Percentiles rank a stretch among this genome's conserved stretches.
Conservation (phyloP, 2,797 vertebrate species). For the Rhynchonycteris naso region DNA sequence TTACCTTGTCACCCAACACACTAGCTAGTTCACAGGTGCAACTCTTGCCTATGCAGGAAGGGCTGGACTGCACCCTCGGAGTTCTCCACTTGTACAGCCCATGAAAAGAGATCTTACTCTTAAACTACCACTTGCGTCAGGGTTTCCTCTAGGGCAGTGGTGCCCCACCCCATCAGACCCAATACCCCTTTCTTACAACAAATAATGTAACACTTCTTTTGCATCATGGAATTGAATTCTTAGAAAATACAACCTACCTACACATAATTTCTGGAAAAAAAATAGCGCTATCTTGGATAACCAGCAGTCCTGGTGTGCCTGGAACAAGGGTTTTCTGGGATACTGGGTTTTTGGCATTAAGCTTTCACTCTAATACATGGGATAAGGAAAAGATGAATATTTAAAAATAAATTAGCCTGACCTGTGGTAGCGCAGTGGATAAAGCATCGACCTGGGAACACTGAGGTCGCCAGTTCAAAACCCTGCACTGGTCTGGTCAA, state of each 20-base stretch:
- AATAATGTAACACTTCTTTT: background rate
- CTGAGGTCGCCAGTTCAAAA: too few relatives aligned
- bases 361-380: background rate
- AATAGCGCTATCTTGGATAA: background rate
- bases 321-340: background rate
- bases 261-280: background rate
- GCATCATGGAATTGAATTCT: slow-evolving; percentile 18
- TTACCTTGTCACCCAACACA: background rate
- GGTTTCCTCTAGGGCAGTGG: background rate
- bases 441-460: too few relatives aligned
- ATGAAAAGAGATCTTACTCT: slow-evolving; percentile 18
- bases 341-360: background rate
- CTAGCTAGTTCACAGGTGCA: background rate
- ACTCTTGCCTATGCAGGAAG: background rate
- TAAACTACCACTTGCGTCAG: background rate
- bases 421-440: too few relatives aligned
- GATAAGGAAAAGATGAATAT: background rate
- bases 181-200: background rate
- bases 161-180: background rate
- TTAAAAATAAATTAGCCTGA: slow-evolving; percentile 31
- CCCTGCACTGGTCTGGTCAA: too few relatives aligned
- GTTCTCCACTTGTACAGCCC: background rate
- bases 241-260: background rate
- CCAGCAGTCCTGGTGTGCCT: background rate
- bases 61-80: background rate